A percentile compares a stretch with the other conserved stretches of the same genome.
Evolutionary conservation across 2,797 vertebrate genomes (phyloP).

Genomic region (Novumbra hubbsi): DNA sequence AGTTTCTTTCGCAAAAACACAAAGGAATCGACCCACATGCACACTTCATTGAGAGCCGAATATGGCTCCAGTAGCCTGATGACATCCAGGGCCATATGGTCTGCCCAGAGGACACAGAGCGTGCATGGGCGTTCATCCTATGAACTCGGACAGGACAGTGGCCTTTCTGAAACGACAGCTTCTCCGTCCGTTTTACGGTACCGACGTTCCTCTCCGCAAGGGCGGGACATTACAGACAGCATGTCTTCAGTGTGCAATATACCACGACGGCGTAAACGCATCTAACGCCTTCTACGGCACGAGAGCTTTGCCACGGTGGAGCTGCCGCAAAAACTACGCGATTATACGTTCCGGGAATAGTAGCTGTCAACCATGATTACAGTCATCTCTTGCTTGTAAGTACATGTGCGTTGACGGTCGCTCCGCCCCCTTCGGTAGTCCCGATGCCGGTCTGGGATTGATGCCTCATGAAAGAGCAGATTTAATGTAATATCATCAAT

Average conservation of each 20-base stretch:
- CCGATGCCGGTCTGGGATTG: not conserved
- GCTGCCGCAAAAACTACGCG: not conserved
- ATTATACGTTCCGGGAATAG: not conserved
- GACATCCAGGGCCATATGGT: constrained; percentile 44
- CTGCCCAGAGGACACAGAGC: constrained; percentile 34
- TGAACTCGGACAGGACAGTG: not conserved
- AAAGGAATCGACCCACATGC: not conserved
- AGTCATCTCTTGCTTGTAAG: not conserved
- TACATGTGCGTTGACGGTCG: not conserved
- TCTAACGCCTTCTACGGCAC: not conserved
- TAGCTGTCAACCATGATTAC: not conserved
- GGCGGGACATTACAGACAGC: not conserved
- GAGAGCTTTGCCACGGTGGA: not conserved
- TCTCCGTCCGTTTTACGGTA: not conserved
- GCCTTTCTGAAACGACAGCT: not conserved
- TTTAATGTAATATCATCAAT: not conserved
- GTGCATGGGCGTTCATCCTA: not conserved
- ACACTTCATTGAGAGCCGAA: not conserved
- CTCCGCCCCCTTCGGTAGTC: not conserved
- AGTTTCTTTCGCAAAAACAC: not conserved
- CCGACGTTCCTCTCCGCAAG: not conserved
- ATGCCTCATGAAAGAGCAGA: not conserved
- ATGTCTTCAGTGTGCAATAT: not conserved
- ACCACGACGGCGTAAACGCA: not conserved
- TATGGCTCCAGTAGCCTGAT: constrained; percentile 15